These are phyloP conservation scores for Harmothoe impar DNA, from an alignment of 2,888 invertebrate genomes.

Conservation along the genomic window DNA sequence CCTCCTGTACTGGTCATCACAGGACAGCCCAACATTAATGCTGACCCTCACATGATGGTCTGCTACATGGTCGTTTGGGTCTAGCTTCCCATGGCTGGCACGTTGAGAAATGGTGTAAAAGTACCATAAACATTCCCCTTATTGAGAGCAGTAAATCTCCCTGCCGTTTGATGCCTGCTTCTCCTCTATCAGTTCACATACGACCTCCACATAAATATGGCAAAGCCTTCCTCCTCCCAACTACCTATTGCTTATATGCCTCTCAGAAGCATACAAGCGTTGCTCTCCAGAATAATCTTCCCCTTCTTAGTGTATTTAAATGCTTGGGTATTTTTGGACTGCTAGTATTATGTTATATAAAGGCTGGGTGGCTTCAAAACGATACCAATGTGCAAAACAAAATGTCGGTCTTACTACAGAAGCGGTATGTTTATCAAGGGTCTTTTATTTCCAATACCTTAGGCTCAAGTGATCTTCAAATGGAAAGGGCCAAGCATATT, in stretches of 20 bases:
- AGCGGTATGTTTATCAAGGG: too few species aligned
- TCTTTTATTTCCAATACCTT: too few species aligned
- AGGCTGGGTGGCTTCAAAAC: too few species aligned
- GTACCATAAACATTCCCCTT: not conserved
- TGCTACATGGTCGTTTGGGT: not conserved
- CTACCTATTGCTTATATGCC: too few species aligned
- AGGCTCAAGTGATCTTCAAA: too few species aligned
- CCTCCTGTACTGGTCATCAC: not conserved
- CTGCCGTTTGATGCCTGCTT: not conserved
- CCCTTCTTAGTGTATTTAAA: not conserved
- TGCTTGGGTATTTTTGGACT: too few species aligned
- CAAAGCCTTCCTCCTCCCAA: not conserved
- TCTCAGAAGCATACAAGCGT: too few species aligned
- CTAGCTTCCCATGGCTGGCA: not conserved
- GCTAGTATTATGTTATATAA: too few species aligned
- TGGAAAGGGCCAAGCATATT: too few species aligned
- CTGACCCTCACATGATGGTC: not conserved
- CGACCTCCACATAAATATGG: too few species aligned
- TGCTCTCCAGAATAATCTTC: not conserved
- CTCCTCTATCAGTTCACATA: not conserved
- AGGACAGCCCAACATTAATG: not conserved
- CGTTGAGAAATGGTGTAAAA: conserved; percentile 17
- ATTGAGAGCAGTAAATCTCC: conserved; percentile 33
- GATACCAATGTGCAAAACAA: too few species aligned
- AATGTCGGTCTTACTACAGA: too few species aligned